These are phyloP conservation scores for Urocolius indicus DNA, from an alignment of 2,113 vertebrate genomes.

Conservation along the genomic window DNA sequence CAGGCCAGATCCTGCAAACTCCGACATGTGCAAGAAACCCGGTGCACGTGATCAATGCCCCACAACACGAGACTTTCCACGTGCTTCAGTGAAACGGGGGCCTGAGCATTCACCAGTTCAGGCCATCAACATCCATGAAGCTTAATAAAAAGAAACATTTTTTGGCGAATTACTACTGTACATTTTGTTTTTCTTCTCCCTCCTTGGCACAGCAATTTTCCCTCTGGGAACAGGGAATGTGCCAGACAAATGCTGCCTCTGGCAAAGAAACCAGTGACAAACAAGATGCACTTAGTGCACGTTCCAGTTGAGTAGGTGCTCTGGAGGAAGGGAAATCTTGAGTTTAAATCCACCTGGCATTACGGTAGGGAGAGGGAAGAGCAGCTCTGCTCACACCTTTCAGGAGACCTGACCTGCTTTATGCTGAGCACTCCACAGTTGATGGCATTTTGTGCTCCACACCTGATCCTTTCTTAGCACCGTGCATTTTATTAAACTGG, in stretches of 20 bases:
- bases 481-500: not conserved
- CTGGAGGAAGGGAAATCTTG: not conserved
- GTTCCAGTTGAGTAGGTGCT: conserved; percentile 60
- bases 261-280: conserved; percentile 59
- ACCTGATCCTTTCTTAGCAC: conserved; percentile 16
- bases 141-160: conserved; percentile 61
- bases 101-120: not conserved
- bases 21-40: not conserved
- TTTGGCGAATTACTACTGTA: conserved; percentile 47
- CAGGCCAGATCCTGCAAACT: not conserved
- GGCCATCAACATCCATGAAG: conserved; percentile 54
- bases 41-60: not conserved
- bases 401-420: conserved; percentile 14
- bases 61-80: not conserved
- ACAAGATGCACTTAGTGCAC: conserved; percentile 38
- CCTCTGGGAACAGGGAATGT: conserved; percentile 59
- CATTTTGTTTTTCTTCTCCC: conserved; percentile 65
- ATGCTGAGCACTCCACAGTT: not conserved
- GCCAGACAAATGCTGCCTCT: conserved; percentile 71
- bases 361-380: not conserved
- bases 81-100: not conserved
- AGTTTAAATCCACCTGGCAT: conserved; percentile 24
- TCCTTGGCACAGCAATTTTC: conserved; percentile 59
- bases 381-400: not conserved
- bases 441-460: not conserved